Base-by-base conservation (phyloP, 1,140 invertebrate genomes). In the Euwallacea fornicatus region DNA sequence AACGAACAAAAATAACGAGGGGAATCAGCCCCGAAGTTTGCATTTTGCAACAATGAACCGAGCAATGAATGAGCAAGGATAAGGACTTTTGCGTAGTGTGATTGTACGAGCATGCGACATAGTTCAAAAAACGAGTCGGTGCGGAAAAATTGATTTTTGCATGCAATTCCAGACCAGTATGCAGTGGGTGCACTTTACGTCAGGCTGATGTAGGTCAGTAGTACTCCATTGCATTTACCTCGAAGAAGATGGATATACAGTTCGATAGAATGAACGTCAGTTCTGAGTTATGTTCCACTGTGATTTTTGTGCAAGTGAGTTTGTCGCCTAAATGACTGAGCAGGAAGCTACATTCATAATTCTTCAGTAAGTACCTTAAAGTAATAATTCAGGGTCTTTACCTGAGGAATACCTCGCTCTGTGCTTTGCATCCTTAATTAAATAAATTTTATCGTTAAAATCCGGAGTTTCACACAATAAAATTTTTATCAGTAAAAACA, bases 1-100 rank as follows among this genome's bases (percentile, higher is more conserved):
- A 66, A 13, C 33, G 58, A 68, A 68, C 55, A 61, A 60, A 68
- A 68, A 60, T 66, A 63, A 46, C 7, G 43, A 47, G 61, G 44
- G 59, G 59, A 61, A 15, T 58, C 55, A 16, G 21, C 4, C 21
- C 21, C 21, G 21, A 4, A 33, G 21, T 33, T 33, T 33, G 21
- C 21, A 33, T 33, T 33, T 33, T 33, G 4, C 21, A 33, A 33
- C 21, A 33, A 33, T 33, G 4, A 33, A 33, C 21, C 4, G 21
- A 33, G 21, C 1, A 33, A 33, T 33, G 21, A 33, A 33, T 33
- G 21, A 33, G 4, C 21, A 33, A 33, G 21, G 4, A 2, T 33
- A 33, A 33, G 21, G 21, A 33, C 21, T 33, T 33, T 33, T 33
- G 21, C 21, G 4, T 33, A 33, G 21, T 33, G 21, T 33, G 21